Conservation (phyloP, 1,140 invertebrate species). For the Drosophila suzukii region DNA sequence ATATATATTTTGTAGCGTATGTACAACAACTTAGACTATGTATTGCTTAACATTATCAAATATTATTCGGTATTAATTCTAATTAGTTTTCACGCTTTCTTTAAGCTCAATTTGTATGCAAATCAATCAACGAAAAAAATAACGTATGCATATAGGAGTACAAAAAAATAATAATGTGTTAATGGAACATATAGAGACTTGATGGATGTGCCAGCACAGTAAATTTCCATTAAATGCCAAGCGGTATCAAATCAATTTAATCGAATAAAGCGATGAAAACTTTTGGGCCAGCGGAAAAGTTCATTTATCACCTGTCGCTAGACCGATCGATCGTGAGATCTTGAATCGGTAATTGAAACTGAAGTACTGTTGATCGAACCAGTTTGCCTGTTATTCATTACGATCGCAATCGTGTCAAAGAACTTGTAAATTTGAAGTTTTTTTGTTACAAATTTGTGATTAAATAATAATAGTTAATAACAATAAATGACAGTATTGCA, state of each 20-base stretch:
- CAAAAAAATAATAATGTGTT: conserved; percentile 38
- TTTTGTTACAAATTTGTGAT: neutral
- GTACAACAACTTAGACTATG: conserved; percentile 46
- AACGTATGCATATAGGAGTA: conserved; percentile 3
- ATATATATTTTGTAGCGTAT: conserved; percentile 23
- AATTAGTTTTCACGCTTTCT: conserved; percentile 57
- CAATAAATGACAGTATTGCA: neutral
- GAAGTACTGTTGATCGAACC: conserved; percentile 4
- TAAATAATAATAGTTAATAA: too few species aligned
- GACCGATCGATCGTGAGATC: neutral
- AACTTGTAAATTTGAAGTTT: neutral
- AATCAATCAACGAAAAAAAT: conserved; percentile 48
- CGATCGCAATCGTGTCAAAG: neutral
- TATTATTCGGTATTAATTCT: conserved; percentile 50
- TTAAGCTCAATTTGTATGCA: conserved; percentile 55
- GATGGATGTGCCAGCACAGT: conserved; percentile 31
- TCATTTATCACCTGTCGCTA: conserved; percentile 5
- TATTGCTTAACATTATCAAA: conserved; percentile 34
- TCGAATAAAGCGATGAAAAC: conserved; percentile 2
- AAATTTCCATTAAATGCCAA: conserved; percentile 18
- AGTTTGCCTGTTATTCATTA: neutral
- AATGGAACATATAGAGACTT: conserved; percentile 8
- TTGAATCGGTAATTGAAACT: neutral
- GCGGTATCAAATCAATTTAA: neutral
- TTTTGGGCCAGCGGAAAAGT: conserved; percentile 9